Base-by-base conservation (phyloP, 2,888 invertebrate genomes). In the Latrodectus elegans region DNA sequence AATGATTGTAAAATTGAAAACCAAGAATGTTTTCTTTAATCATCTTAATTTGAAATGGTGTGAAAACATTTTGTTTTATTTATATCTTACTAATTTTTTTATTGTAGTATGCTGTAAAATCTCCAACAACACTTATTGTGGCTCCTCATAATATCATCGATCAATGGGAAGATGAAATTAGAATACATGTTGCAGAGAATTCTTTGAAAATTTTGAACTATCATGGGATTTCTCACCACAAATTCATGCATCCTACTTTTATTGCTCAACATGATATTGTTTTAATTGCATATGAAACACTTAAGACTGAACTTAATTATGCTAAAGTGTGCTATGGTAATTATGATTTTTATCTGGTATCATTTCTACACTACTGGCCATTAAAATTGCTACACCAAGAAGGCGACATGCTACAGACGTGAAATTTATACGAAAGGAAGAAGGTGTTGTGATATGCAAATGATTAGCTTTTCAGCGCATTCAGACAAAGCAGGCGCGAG, bases 121-220 rank as follows among this genome's bases (percentile, higher is more conserved):
- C 95, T 1, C 92, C 93, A 26, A 94, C 95, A 0, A 96, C 96
- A 0, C 92, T 96, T 73, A 95, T 96, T 89, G 94, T 96, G 4
- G 94, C 95, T 1, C 96, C 96, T 1, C 91, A 91, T 6, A 92
- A 95, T 8, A 95, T 96, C 75, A 93, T 94, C 90, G 92, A 93
- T 89, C 96, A 96, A 91, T 96, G 96, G 96, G 92, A 93, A 51
- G 93, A 94, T 9, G 96, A 96, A 92, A 94, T 96, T 81, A 91
- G 92, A 55, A 94, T 94, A 89, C 95, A 95, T 91, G 92, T 95
- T 15, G 91, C 91, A 22, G 92, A 93, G 70, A 90, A 91, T n/a
- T 89, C 91, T 14, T 90, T 93, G 17, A 92, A 91, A 89, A 91
- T 93, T 38, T 91, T 92, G 89, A 91, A 92, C 88, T 92, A 93